phyloP scores from a whole-genome alignment of 2,113 vertebrate genomes.

The Hiodon alosoides region DNA sequence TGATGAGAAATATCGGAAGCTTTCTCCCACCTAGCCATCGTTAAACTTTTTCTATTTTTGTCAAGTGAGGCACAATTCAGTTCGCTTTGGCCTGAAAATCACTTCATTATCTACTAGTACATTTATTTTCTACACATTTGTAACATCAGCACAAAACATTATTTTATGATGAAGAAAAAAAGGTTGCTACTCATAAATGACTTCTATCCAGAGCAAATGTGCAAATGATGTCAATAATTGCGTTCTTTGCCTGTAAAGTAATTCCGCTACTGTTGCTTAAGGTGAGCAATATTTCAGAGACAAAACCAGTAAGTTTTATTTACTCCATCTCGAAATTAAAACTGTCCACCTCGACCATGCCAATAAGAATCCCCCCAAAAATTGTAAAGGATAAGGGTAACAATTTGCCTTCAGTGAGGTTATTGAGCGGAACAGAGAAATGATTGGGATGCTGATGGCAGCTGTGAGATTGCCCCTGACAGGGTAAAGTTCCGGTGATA shows the following conservation, averaged over 20 bases:
- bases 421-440: constrained; percentile 1
- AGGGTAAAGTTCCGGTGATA: neutral
- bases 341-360: neutral
- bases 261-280: neutral
- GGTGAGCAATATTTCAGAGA: neutral
- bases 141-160: too few relatives aligned
- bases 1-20: too few relatives aligned
- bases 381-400: neutral
- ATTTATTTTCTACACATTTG: too few relatives aligned
- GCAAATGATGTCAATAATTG: neutral
- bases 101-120: too few relatives aligned
- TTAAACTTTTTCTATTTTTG: too few relatives aligned
- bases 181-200: too few relatives aligned
- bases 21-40: too few relatives aligned
- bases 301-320: constrained; percentile 4
- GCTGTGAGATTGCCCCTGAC: constrained; percentile 17
- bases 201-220: neutral
- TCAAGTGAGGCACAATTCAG: too few relatives aligned
- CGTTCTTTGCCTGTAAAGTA: neutral
- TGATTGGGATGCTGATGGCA: neutral
- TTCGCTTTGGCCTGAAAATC: too few relatives aligned
- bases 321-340: neutral
- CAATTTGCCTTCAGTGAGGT: neutral
- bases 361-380: neutral
- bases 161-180: too few relatives aligned